phyloP scores from a whole-genome alignment of 2,888 invertebrate species.

The Heliconius sara region DNA sequence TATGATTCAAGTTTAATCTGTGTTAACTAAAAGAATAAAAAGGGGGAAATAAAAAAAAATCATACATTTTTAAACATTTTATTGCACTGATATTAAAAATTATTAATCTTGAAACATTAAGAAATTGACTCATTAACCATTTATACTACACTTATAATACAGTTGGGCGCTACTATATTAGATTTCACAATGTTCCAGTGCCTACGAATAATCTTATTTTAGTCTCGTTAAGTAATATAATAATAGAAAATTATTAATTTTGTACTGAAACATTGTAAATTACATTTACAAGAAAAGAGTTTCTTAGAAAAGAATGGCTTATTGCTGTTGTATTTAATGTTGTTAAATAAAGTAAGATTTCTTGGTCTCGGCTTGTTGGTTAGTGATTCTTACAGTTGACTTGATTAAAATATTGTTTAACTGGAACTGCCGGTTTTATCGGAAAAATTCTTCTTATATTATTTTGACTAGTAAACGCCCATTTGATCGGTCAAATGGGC shows the following conservation, averaged over 20 bases:
- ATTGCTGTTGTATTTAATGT: too few relatives aligned
- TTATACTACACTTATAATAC: background rate
- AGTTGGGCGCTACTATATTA: background rate
- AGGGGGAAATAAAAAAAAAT: background rate
- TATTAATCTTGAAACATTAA: background rate
- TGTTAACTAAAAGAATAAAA: background rate
- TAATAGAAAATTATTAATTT: background rate
- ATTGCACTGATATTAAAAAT: background rate
- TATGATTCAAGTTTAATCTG: background rate
- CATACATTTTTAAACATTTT: conserved; percentile 1
- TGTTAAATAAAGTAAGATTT: too few relatives aligned
- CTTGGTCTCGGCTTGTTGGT: background rate
- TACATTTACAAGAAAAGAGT: background rate
- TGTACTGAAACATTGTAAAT: background rate
- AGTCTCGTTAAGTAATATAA: background rate
- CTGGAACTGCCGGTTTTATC: background rate
- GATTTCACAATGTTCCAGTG: background rate
- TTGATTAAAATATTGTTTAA: background rate
- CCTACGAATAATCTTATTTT: background rate
- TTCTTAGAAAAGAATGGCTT: background rate
- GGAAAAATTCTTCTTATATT: background rate
- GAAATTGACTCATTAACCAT: background rate
- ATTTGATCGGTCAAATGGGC: too few relatives aligned
- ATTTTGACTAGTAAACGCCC: background rate
- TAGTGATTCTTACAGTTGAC: background rate